phyloP scores from a whole-genome alignment of 2,888 invertebrate genomes.

The Enchytraeus crypticus region DNA sequence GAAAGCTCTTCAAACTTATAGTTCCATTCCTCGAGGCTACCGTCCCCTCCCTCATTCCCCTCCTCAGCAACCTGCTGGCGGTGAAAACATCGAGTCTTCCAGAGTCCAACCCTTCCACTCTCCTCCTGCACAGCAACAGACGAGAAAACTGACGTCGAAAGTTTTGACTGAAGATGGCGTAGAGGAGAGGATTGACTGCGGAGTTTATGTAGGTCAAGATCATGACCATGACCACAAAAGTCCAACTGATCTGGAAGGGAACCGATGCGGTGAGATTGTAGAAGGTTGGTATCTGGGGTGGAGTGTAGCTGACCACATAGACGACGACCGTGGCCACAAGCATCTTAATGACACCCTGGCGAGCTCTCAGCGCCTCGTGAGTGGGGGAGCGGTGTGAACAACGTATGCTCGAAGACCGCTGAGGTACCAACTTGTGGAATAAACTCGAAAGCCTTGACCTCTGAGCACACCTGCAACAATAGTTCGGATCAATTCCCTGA shows the following conservation, averaged over 20 bases:
- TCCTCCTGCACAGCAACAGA: not conserved
- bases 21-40: too few relatives aligned
- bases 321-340: slow-evolving; percentile 50
- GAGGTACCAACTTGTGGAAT: too few relatives aligned
- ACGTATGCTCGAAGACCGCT: too few relatives aligned
- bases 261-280: slow-evolving; percentile 39
- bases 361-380: slow-evolving; percentile 26
- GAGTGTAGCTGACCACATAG: slow-evolving; percentile 51
- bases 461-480: too few relatives aligned
- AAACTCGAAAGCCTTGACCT: too few relatives aligned
- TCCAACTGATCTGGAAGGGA: slow-evolving; percentile 40
- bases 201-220: slow-evolving; percentile 47
- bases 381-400: too few relatives aligned
- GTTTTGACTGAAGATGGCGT: slow-evolving; percentile 49
- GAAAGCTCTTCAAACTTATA: too few relatives aligned
- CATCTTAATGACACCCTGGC: slow-evolving; percentile 52
- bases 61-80: too few relatives aligned
- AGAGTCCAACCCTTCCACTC: too few relatives aligned
- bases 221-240: slow-evolving; percentile 43
- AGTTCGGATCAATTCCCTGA: too few relatives aligned
- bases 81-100: too few relatives aligned
- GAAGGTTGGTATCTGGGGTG: slow-evolving; percentile 45
- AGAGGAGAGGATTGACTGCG: slow-evolving; percentile 49
- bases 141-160: slow-evolving; percentile 35
- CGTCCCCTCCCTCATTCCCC: too few relatives aligned